Percentiles rank a stretch among this genome's conserved stretches.
Conservation (phyloP, 2,113 vertebrate species). For the Epinephelus fuscoguttatus region DNA sequence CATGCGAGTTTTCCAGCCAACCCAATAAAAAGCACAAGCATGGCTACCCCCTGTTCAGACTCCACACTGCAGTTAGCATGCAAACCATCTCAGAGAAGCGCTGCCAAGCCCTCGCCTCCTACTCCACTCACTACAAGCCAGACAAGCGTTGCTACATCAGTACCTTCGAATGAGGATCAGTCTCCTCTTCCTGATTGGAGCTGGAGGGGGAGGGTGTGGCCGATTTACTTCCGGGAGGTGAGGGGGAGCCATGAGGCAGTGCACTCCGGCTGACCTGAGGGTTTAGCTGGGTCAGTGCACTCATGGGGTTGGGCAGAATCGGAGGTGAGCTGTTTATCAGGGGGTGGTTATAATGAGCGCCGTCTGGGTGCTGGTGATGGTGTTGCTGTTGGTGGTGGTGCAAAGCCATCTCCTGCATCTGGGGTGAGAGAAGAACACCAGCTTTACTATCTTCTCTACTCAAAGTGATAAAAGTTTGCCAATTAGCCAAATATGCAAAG, state of each 20-base stretch:
- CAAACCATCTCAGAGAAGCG: conserved; percentile 42
- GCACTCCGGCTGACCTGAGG: conserved; percentile 93
- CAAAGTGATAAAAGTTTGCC: conserved; percentile 58
- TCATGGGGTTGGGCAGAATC: conserved; percentile 94
- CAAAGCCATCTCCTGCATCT: conserved; percentile 99
- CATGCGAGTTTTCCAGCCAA: conserved; percentile 23
- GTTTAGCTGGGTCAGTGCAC: conserved; percentile 94
- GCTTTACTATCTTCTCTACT: conserved; percentile 81
- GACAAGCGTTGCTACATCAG: conserved; percentile 59
- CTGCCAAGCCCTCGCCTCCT: conserved; percentile 30
- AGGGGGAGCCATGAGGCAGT: conserved; percentile 94
- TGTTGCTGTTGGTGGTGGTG: conserved; percentile 84
- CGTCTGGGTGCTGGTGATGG: conserved; percentile 84
- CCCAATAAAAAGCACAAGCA: conserved; percentile 35
- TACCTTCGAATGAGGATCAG: conserved; percentile 96
- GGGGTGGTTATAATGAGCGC: conserved; percentile 91
- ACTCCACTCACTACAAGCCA: conserved; percentile 34
- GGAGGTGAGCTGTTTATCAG: conserved; percentile 91
- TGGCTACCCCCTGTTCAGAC: conserved; percentile 4
- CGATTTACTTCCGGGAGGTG: conserved; percentile 97
- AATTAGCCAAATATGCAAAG: conserved; percentile 75
- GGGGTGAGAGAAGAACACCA: conserved; percentile 86
- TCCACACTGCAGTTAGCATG: conserved; percentile 13
- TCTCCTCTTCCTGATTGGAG: conserved; percentile 98
- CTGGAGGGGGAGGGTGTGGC: conserved; percentile 98